Percentiles rank a stretch among this genome's conserved stretches.
These are phyloP conservation scores for Euzophera pinguis DNA, from an alignment of 2,888 invertebrate genomes.

Conservation along the genomic window DNA sequence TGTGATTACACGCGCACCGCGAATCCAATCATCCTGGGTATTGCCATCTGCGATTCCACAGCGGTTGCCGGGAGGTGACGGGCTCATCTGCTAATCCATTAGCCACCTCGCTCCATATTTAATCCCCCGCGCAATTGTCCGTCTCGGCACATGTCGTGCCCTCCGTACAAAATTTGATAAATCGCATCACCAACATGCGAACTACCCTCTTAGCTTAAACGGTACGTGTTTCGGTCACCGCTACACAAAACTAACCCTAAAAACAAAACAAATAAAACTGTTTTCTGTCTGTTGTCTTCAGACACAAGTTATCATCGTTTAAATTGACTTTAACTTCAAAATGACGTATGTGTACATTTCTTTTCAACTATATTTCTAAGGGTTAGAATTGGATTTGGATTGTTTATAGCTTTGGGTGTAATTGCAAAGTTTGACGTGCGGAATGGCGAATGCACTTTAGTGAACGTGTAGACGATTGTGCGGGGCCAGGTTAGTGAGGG, in stretches of 20 bases:
- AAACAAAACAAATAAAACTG: not conserved
- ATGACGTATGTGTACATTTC: constrained; percentile 17
- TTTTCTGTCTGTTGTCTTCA: constrained; percentile 8
- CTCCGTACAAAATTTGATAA: constrained; percentile 78
- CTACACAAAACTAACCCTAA: constrained; percentile 24
- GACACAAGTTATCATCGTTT: constrained; percentile 62
- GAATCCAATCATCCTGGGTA: constrained; percentile 44
- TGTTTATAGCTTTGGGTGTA: constrained; percentile 28
- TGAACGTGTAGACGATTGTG: constrained; percentile 53
- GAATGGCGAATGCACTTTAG: constrained; percentile 73
- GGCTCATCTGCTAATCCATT: constrained; percentile 72
- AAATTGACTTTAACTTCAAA: constrained; percentile 34
- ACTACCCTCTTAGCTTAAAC: constrained; percentile 77
- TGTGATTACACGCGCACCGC: constrained; percentile 27
- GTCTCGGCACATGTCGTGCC: constrained; percentile 69
- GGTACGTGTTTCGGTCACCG: constrained; percentile 43
- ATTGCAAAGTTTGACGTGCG: constrained; percentile 63
- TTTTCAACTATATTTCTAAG: constrained; percentile 27
- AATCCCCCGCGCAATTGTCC: constrained; percentile 70
- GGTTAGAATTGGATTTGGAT: constrained; percentile 30
- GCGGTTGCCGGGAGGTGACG: constrained; percentile 65
- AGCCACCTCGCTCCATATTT: constrained; percentile 72
- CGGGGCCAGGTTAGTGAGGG: constrained; percentile 75
- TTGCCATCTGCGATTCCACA: constrained; percentile 49
- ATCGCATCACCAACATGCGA: constrained; percentile 76